Conservation (phyloP, 2,888 invertebrate genomes). For the Lomographa bimaculata region DNA sequence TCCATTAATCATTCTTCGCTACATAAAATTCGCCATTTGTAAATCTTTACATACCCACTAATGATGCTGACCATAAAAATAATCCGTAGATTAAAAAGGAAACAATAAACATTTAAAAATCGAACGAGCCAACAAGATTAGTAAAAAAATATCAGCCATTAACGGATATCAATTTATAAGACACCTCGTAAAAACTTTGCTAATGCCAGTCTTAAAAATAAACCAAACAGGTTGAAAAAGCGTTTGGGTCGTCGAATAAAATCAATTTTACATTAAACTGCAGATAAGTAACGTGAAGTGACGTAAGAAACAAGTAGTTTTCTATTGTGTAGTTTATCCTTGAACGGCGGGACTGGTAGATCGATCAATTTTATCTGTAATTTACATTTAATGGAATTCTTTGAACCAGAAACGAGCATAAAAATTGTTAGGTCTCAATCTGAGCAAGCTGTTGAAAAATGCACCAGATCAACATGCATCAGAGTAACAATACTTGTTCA, state of each 20-base stretch:
- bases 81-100: slow-evolving; percentile 21
- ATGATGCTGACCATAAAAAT: slow-evolving; percentile 42
- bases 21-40: slow-evolving; percentile 57
- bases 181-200: slow-evolving; percentile 36
- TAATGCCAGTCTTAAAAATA: slow-evolving; percentile 36
- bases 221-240: slow-evolving; percentile 33
- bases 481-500: too few relatives aligned
- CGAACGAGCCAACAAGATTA: slow-evolving; percentile 23
- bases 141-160: slow-evolving; percentile 39
- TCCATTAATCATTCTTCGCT: slow-evolving; percentile 65
- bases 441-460: slow-evolving; percentile 49
- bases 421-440: slow-evolving; percentile 35
- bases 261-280: slow-evolving; percentile 25
- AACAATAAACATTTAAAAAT: slow-evolving; percentile 34
- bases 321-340: slow-evolving; percentile 44
- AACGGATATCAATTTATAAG: slow-evolving; percentile 39
- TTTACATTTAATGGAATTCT: slow-evolving; percentile 58
- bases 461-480: not conserved
- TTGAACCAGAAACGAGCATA: slow-evolving; percentile 47
- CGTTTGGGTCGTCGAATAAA: slow-evolving; percentile 27
- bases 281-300: slow-evolving; percentile 33
- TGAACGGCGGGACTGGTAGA: slow-evolving; percentile 40
- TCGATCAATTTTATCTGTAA: slow-evolving; percentile 58
- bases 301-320: slow-evolving; percentile 41
- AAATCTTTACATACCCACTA: slow-evolving; percentile 51